Conservation (phyloP, 53 echinoderm and acorn worm genomes). For the Arbacia lixula region DNA sequence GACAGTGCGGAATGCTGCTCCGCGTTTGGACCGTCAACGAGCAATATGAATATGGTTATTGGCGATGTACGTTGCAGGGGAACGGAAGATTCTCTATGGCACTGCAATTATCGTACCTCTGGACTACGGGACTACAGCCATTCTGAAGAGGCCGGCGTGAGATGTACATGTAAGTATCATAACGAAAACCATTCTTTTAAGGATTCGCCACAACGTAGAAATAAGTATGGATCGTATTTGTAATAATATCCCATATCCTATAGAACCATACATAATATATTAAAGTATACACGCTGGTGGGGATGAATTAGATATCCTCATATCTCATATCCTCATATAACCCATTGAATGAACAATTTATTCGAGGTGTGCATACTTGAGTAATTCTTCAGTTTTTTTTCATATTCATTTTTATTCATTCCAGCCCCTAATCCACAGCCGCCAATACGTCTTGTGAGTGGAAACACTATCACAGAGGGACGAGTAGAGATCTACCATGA, state of each 20-base stretch:
- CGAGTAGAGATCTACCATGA: slow-evolving; percentile 13
- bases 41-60: neutral
- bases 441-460: neutral
- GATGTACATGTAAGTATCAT: no score
- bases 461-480: neutral
- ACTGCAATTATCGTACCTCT: neutral
- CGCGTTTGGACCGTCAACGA: neutral
- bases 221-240: no score
- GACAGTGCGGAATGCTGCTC: neutral
- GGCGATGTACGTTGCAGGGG: neutral
- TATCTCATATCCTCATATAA: no score
- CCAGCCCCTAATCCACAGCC: neutral
- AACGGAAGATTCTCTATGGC: neutral
- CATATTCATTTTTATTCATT: neutral
- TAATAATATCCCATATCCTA: no score
- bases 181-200: no score
- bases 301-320: no score
- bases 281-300: no score
- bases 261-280: no score
- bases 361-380: no score
- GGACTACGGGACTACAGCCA: neutral
- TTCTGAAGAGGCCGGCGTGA: slow-evolving; percentile 7
- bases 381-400: no score
- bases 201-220: no score
- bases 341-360: no score